These are phyloP conservation scores for Hemibagrus wyckioides DNA, from an alignment of 2,113 vertebrate genomes.

Conservation along the genomic window DNA sequence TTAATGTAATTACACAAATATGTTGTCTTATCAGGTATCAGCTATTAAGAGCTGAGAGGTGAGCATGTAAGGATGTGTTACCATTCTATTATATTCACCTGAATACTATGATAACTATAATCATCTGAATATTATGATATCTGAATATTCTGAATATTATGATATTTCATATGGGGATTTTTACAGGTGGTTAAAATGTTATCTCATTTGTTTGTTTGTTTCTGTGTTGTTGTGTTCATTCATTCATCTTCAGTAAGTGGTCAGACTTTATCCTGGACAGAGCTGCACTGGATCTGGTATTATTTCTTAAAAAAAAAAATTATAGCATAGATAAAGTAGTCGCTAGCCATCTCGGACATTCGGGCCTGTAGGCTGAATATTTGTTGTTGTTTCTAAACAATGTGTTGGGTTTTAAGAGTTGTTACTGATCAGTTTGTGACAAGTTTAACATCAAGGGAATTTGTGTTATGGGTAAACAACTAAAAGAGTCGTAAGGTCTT, in stretches of 20 bases:
- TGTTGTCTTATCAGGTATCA: neutral
- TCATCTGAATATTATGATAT: too few species aligned
- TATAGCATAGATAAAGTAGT: neutral
- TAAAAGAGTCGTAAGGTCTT: neutral
- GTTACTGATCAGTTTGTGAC: neutral
- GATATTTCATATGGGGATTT: neutral
- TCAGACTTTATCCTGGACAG: neutral
- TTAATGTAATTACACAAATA: neutral
- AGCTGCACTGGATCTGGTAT: neutral
- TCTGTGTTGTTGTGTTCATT: neutral
- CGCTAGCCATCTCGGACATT: neutral
- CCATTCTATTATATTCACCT: neutral
- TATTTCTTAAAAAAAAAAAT: neutral
- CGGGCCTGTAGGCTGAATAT: too few species aligned
- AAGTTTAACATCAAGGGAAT: neutral
- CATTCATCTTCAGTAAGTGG: neutral
- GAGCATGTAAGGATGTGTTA: neutral
- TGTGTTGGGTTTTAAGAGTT: neutral
- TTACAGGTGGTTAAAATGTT: neutral
- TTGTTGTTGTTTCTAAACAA: neutral
- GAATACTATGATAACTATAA: too few species aligned
- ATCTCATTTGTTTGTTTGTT: neutral
- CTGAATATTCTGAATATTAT: neutral
- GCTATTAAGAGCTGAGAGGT: neutral
- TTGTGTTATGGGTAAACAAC: neutral